Base-by-base conservation (phyloP, 2,797 vertebrate genomes). In the Falco biarmicus region DNA sequence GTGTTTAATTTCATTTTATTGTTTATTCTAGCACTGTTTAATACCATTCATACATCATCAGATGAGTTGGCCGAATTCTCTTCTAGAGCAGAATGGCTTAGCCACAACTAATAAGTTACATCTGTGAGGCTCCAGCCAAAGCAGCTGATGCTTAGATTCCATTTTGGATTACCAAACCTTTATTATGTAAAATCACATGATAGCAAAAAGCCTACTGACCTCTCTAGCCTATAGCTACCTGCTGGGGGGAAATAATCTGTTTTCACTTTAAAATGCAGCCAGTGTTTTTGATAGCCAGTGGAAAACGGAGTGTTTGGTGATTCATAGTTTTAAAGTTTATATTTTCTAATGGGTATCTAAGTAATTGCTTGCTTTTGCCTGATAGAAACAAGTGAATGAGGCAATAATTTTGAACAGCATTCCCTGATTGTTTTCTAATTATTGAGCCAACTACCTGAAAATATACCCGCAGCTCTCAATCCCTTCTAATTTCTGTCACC, bases 21-120 rank as follows among this genome's bases (percentile, higher is more conserved):
- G 12, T 75, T 89, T 51, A 17, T 80, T 85, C 28, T 51, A 48
- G 43, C 29, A 20, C 20, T 43, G 16, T 53, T 84, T 53, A 24
- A 24, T 25, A n/a, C 13, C 4, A 4, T 26, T n/a, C 39, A 17
- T 63, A 10, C 3, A 5, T 45, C 22, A 32, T 32, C 0, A 0
- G 50, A 25, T 54, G 54, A 41, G 32, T 13, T 43, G 53, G 32
- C 0, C 0, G 83, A 57, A 24, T 56, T 59, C 13, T 64, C 4
- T 53, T 65, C 39, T 21, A 64, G 43, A 43, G 51, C 24, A 0
- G 9, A 65, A 20, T 31, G 31, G 15, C 32, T 90, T 76, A 57
- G 22, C 43, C 43, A 29, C 51, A 43, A 4, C 70, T 66, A 41
- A 29, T 24, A 31, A 56, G 28, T 53, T 61, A 64, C 26, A 31